phyloP scores from a whole-genome alignment of 1,140 invertebrate genomes.

The Protaetia brevitarsis region DNA sequence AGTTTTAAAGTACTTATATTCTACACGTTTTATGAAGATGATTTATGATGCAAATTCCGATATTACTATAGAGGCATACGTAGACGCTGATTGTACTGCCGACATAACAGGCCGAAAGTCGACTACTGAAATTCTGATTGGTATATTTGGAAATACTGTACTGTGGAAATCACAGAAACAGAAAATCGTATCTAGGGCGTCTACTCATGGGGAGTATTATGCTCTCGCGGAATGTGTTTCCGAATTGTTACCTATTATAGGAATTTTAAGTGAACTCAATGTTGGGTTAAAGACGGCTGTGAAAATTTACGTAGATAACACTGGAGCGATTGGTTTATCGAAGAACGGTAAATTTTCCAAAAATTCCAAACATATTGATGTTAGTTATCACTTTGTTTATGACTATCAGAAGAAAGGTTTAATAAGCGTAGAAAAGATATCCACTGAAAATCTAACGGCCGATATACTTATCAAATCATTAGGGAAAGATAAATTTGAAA shows the following conservation, averaged over 20 bases:
- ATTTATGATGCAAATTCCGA: too few relatives aligned
- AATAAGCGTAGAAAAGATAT: not conserved
- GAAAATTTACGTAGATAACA: slow-evolving; percentile 32
- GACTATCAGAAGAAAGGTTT: not conserved
- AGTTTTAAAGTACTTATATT: not conserved
- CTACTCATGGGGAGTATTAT: slow-evolving; percentile 37
- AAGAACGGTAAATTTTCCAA: slow-evolving; percentile 35
- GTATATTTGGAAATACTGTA: slow-evolving; percentile 35
- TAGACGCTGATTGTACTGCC: slow-evolving; percentile 47
- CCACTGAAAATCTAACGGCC: not conserved
- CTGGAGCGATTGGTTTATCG: slow-evolving; percentile 29
- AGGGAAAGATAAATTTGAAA: not conserved
- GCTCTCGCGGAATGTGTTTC: slow-evolving; percentile 33
- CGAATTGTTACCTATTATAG: slow-evolving; percentile 28
- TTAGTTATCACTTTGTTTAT: too few relatives aligned
- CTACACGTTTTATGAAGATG: slow-evolving; percentile 23
- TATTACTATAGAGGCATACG: too few relatives aligned
- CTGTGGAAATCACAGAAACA: slow-evolving; percentile 38
- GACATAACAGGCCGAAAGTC: slow-evolving; percentile 41
- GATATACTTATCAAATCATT: not conserved
- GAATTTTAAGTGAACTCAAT: slow-evolving; percentile 27
- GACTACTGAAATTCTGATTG: slow-evolving; percentile 43
- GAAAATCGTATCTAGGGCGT: slow-evolving; percentile 33
- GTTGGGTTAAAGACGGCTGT: slow-evolving; percentile 25
- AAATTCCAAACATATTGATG: slow-evolving; percentile 2